Percentiles rank a stretch among this genome's conserved stretches.
phyloP scores from a whole-genome alignment of 2,113 vertebrate genomes.

The Dendropsophus ebraccatus region DNA sequence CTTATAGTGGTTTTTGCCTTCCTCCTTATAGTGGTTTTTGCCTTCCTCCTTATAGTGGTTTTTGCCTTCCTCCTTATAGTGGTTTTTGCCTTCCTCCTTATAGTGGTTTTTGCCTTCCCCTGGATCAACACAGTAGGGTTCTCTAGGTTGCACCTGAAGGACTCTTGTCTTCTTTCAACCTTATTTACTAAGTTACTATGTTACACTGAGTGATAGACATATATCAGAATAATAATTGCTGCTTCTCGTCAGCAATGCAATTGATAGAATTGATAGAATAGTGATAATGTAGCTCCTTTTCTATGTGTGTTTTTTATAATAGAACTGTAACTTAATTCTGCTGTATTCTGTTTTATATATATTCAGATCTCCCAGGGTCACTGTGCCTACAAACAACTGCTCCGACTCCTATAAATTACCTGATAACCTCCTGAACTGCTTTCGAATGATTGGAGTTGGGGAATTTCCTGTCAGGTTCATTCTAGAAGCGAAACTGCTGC shows the following conservation, averaged over 20 bases:
- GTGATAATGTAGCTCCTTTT: background rate
- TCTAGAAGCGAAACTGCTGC: conserved; percentile 34
- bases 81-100: too few species aligned
- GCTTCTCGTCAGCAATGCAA: background rate
- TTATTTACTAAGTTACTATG: too few species aligned
- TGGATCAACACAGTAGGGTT: too few species aligned
- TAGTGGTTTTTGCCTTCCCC: too few species aligned
- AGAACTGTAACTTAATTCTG: background rate
- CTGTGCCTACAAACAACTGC: background rate
- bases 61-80: too few species aligned
- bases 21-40: too few species aligned
- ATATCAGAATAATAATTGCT: too few species aligned
- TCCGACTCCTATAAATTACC: conserved; percentile 6
- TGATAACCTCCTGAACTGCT: conserved; percentile 1
- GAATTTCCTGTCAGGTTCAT: background rate
- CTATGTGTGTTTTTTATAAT: background rate
- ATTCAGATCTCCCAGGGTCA: background rate
- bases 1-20: too few species aligned
- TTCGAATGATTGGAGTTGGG: conserved; percentile 4
- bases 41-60: too few species aligned
- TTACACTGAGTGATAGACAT: background rate
- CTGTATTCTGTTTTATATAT: too few species aligned
- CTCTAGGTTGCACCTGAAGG: too few species aligned
- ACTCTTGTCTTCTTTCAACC: too few species aligned
- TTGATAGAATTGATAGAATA: background rate